These are phyloP conservation scores for Semotilus atromaculatus DNA, from an alignment of 2,797 vertebrate species.

Conservation along the genomic window DNA sequence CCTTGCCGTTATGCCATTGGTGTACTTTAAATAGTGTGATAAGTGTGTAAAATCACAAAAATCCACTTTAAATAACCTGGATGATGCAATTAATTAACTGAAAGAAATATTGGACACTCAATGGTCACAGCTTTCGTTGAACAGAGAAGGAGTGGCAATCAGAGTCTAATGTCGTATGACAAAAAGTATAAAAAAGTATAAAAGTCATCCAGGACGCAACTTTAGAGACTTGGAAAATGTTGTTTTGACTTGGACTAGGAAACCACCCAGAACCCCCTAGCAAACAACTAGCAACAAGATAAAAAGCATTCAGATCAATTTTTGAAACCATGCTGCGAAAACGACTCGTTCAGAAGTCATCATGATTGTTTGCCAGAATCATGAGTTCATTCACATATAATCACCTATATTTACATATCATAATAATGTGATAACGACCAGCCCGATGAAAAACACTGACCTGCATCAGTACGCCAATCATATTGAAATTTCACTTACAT, in stretches of 20 bases:
- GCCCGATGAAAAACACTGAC: not conserved
- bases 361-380: not conserved
- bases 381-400: no score
- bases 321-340: not conserved
- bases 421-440: not conserved
- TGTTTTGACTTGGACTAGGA: not conserved
- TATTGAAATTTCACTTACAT: not conserved
- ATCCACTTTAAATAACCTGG: not conserved
- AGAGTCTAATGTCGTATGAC: not conserved
- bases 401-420: not conserved
- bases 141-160: not conserved
- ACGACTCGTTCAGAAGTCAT: not conserved
- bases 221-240: not conserved
- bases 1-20: not conserved
- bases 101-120: not conserved
- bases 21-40: not conserved
- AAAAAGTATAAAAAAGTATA: not conserved
- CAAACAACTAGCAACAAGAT: not conserved
- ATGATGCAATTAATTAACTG: not conserved
- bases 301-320: not conserved
- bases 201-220: not conserved
- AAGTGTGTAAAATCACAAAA: not conserved
- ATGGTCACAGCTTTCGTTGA: not conserved
- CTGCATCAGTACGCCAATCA: not conserved
- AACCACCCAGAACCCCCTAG: not conserved